Base-by-base conservation (phyloP, 2,888 invertebrate genomes). In the Megastigmus dorsalis region DNA sequence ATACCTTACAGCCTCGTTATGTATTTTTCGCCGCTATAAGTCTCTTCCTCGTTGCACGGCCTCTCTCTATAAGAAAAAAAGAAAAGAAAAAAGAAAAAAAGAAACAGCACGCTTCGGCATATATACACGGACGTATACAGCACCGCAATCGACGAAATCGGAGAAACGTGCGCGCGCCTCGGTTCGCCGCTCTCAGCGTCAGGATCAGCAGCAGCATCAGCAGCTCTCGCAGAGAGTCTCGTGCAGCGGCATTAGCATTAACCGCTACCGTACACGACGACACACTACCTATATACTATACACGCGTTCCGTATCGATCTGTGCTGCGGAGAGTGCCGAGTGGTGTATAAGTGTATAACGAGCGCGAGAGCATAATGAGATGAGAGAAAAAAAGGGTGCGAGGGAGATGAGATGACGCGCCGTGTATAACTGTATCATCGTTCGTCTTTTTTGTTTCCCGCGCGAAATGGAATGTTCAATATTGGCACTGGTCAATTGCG, bases 91-190 rank as follows among this genome's bases (percentile, higher is more conserved):
- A 3, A 33, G 18, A 38, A 38, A 38, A 23, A 23, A n/a, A 13
- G 38, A 41, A 20, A 18, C 33, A 2, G 10, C 1, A 28, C n/a
- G 33, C n/a, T n/a, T n/a, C n/a, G n/a, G n/a, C n/a, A n/a, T n/a
- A n/a, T n/a, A n/a, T n/a, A n/a, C n/a, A n/a, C 33, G 33, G 15
- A 57, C n/a, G n/a, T n/a, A n/a, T n/a, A n/a, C n/a, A n/a, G n/a
- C n/a, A n/a, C 18, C 72, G 52, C 66, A 66, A 72, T 72, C 65
- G 48, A 48, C 72, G 59, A 66, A 72, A 72, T 72, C 50, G 52
- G 52, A 72, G 63, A 66, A 66, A 66, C 59, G 66, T 66, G 59
- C 41, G 59, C 72, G 48, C 62, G 57, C n/a, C 59, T 54, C 57
- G 63, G 38, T 65, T 59, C 57, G 48, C 57, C 41, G 36, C 43